phyloP scores from a whole-genome alignment of 2,113 vertebrate genomes.

The Sarotherodon lohbergeri region DNA sequence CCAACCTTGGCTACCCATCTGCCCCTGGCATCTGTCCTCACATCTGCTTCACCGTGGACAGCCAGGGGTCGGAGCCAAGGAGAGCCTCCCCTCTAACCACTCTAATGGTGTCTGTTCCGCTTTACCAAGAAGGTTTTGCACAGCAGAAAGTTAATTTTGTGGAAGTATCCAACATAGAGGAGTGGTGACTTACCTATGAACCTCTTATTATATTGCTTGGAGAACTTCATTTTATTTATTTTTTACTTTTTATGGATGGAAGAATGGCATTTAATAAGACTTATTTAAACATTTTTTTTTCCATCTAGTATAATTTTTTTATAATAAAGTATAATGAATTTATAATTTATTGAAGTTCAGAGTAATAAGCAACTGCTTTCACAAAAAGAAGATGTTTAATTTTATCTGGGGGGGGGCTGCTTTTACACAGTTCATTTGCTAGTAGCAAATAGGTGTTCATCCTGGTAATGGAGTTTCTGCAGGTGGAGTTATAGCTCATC shows the following conservation, averaged over 20 bases:
- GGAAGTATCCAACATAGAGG: not conserved
- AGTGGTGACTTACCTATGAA: not conserved
- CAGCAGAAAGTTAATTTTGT: not conserved
- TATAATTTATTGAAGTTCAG: not conserved
- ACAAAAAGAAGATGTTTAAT: not conserved
- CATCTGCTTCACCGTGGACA: conserved; percentile 67
- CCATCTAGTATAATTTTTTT: not conserved
- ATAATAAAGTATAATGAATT: not conserved
- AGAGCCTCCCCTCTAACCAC: conserved; percentile 32
- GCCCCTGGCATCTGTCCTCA: conserved; percentile 81
- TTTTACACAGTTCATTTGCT: not conserved
- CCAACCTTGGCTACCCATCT: conserved; percentile 79
- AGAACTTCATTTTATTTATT: not conserved
- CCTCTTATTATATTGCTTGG: not conserved
- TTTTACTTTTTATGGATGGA: not conserved
- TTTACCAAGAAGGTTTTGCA: not conserved
- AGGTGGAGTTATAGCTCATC: not conserved
- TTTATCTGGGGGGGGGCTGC: not conserved
- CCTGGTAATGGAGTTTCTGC: not conserved
- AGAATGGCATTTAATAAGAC: not conserved
- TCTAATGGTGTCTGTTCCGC: not conserved
- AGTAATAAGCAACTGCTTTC: not conserved
- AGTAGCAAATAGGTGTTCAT: not conserved
- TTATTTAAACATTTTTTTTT: not conserved
- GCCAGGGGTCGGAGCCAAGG: conserved; percentile 72